Evolutionary conservation across 2,888 invertebrate species (phyloP), one percentile per base, ranked within the genome.

Genomic region (Orgyia antiqua): DNA sequence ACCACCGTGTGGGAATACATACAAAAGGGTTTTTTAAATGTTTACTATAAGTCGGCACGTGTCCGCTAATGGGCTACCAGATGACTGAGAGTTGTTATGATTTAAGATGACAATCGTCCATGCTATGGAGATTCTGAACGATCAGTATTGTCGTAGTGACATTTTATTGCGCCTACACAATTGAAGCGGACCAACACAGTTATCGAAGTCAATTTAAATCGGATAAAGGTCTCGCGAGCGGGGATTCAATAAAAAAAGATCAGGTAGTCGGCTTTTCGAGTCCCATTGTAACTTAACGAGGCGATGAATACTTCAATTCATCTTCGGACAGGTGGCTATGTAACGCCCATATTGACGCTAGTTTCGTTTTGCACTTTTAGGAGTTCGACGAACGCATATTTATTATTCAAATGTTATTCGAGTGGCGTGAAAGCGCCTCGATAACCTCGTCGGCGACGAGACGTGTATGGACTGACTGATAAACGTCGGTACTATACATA

Each of bases 391-490:
- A 70, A 78, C 78, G 73, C 63, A 52, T 60, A n/a, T 58, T 68
- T 64, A 74, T 73, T 82, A 80, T 79, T 79, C 74, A 75, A 83
- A 84, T 83, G 68, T 63, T 74, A 78, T 79, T 79, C 77, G 67
- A 69, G 61, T 58, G 69, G 74, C 76, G 78, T 76, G 79, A 84
- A 83, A 84, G 80, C 52, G 42, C 67, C 61, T 68, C 72, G 74
- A 75, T 80, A 80, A 77, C 75, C 76, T 69, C 72, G 66, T 41
- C 58, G 51, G 45, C 54, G 39, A 43, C 49, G 56, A 42, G 56
- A 79, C 82, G 79, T 78, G 83, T 38, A 56, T 58, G 24, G 82
- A 68, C 71, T 79, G 50, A 58, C 58, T 71, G 71, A 77, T 74
- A 71, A 64, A 68, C 60, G 44, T 54, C 47, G 43, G 52, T 58